These are phyloP conservation scores for Kobus ellipsiprymnus DNA, from an alignment of 2,113 vertebrate species.

Conservation along the genomic window DNA sequence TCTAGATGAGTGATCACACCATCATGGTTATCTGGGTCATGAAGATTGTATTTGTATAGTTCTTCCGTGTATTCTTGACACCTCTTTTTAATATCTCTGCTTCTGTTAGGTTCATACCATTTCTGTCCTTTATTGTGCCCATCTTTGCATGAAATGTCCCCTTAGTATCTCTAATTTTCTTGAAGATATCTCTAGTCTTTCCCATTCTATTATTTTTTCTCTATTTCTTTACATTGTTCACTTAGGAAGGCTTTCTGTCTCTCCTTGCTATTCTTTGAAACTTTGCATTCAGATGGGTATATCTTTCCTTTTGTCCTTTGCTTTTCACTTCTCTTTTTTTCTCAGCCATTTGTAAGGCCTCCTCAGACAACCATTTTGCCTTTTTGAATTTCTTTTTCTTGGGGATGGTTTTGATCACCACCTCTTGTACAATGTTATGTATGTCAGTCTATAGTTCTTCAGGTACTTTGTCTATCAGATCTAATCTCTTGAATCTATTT, in stretches of 20 bases:
- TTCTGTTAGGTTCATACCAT: neutral
- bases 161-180: neutral
- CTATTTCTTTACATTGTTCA: neutral
- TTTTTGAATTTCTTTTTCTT: neutral
- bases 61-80: neutral
- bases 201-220: neutral
- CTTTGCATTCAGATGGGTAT: neutral
- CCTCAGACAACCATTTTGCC: neutral
- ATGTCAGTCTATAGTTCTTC: neutral
- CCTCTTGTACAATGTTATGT: neutral
- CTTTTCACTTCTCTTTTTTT: neutral
- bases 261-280: neutral
- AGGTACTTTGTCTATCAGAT: neutral
- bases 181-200: neutral
- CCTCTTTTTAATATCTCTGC: neutral
- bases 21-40: neutral
- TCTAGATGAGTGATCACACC: neutral
- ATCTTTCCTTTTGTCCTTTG: neutral
- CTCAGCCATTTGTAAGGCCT: neutral
- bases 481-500: neutral
- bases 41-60: neutral
- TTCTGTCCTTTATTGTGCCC: neutral
- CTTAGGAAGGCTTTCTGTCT: neutral
- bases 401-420: neutral
- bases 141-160: neutral